Evolutionary conservation across 1,140 invertebrate genomes (phyloP).

Genomic region (Ceratina australensis): DNA sequence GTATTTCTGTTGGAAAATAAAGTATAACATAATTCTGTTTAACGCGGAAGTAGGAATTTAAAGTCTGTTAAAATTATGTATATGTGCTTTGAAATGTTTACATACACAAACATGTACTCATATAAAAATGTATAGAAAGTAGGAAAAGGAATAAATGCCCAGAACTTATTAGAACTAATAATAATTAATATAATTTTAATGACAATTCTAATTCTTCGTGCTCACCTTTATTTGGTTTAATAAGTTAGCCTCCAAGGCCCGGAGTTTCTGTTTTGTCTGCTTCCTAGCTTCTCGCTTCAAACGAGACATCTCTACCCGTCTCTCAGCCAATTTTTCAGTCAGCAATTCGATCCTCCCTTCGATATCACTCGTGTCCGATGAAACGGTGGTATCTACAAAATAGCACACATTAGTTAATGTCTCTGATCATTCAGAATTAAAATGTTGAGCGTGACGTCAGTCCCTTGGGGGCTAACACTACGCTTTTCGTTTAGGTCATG

Average conservation of each 20-base stretch:
- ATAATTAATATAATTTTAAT: no score
- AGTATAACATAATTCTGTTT: neutral
- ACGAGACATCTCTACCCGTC: slow-evolving; percentile 74
- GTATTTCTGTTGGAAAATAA: slow-evolving; percentile 70
- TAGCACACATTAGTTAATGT: slow-evolving; percentile 33
- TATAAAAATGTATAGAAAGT: no score
- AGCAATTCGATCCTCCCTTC: slow-evolving; percentile 76
- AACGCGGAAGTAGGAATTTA: neutral
- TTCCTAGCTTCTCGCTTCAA: slow-evolving; percentile 74
- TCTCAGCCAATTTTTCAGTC: slow-evolving; percentile 74
- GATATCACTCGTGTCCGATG: slow-evolving; percentile 76
- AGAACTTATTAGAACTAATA: neutral
- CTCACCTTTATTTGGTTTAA: slow-evolving; percentile 76
- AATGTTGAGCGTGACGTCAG: no score
- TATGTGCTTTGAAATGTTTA: no score
- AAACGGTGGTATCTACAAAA: slow-evolving; percentile 74
- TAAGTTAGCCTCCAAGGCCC: slow-evolving; percentile 75
- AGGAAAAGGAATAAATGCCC: no score
- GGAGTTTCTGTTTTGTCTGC: slow-evolving; percentile 75
- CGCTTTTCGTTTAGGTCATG: no score
- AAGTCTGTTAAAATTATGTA: no score
- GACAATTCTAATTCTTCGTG: neutral
- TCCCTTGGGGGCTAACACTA: no score
- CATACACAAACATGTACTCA: no score
- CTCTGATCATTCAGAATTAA: slow-evolving; percentile 24